phyloP scores from a whole-genome alignment of 2,113 vertebrate genomes.

The Brevimyrus niger region DNA sequence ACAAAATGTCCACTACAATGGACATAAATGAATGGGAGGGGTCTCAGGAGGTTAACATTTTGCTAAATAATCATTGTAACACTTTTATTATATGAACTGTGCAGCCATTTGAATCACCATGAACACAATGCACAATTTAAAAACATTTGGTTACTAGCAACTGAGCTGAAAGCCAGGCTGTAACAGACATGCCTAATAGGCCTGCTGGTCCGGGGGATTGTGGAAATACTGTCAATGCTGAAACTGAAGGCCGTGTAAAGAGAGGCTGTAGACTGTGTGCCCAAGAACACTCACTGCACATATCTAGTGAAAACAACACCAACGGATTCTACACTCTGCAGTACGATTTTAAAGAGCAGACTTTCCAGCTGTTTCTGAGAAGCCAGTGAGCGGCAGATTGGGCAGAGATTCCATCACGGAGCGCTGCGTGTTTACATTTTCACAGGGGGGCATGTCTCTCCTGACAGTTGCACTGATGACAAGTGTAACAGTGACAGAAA shows the following conservation, averaged over 20 bases:
- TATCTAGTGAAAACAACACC: no score
- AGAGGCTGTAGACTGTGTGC: no score
- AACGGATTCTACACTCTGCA: no score
- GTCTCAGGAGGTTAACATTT: neutral
- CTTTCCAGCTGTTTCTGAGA: neutral
- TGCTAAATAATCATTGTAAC: neutral
- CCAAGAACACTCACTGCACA: no score
- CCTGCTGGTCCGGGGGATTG: neutral
- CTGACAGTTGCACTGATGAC: neutral
- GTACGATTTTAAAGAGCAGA: neutral
- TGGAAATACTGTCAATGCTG: neutral
- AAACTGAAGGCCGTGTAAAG: neutral
- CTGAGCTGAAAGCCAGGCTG: neutral
- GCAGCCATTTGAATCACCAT: neutral
- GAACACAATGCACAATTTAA: neutral
- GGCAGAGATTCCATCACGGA: neutral
- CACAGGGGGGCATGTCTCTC: neutral
- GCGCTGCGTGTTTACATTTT: neutral
- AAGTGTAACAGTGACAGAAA: slow-evolving; percentile 13
- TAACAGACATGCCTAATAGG: neutral
- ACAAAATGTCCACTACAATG: no score
- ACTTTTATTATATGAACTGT: neutral
- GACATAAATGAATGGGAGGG: no score
- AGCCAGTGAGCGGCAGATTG: neutral
- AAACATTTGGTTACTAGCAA: neutral